These are phyloP conservation scores for Zaprionus ghesquierei DNA, from an alignment of 1,140 invertebrate species.

Conservation along the genomic window DNA sequence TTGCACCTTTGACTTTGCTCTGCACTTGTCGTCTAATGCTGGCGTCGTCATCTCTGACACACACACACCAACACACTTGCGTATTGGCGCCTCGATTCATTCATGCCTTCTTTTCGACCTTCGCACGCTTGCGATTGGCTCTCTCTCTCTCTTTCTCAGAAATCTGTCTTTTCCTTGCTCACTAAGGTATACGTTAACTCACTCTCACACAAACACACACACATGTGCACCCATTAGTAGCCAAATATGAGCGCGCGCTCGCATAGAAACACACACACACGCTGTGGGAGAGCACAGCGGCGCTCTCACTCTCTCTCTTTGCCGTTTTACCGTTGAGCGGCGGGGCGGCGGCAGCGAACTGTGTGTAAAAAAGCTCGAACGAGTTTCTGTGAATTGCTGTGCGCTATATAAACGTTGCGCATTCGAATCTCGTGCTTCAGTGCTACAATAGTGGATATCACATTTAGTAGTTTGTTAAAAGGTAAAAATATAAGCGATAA, in stretches of 20 bases:
- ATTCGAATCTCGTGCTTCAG: conserved; percentile 75
- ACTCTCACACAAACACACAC: neutral
- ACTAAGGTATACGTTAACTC: neutral
- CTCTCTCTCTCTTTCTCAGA: conserved; percentile 8
- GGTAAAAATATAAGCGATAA: conserved; percentile 49
- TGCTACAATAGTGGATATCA: conserved; percentile 77
- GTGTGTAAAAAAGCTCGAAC: conserved; percentile 52
- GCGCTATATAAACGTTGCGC: conserved; percentile 76
- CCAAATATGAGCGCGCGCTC: neutral
- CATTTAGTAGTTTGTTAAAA: conserved; percentile 78
- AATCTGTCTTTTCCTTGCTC: conserved; percentile 26
- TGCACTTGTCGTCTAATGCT: conserved; percentile 43
- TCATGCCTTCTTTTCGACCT: conserved; percentile 77
- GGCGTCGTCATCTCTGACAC: conserved; percentile 21
- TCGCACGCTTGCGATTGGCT: conserved; percentile 37
- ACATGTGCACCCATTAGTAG: neutral
- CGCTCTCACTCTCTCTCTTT: conserved; percentile 15
- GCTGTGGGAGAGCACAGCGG: conserved; percentile 22
- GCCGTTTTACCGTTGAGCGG: conserved; percentile 54
- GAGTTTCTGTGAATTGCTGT: conserved; percentile 57
- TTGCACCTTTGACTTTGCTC: conserved; percentile 59
- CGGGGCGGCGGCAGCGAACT: conserved; percentile 13
- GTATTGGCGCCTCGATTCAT: conserved; percentile 51
- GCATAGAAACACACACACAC: neutral
- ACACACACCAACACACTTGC: neutral